These are phyloP conservation scores for Dasysyrphus albostriatus DNA, from an alignment of 2,888 invertebrate species.

Conservation along the genomic window DNA sequence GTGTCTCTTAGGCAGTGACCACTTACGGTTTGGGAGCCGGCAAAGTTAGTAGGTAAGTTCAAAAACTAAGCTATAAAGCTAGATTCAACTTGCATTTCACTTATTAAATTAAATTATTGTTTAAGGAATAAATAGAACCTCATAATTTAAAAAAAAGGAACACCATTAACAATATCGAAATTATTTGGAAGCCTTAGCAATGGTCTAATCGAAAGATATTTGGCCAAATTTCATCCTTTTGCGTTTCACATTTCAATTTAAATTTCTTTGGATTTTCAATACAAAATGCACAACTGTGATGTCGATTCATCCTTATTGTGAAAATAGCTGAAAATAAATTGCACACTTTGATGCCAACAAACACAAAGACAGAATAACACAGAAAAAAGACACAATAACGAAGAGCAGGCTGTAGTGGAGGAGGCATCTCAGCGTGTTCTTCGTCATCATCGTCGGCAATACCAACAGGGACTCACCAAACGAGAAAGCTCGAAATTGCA, in stretches of 20 bases:
- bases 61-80: too few relatives aligned
- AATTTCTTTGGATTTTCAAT: background rate
- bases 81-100: too few relatives aligned
- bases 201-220: background rate
- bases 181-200: background rate
- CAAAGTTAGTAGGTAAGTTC: too few relatives aligned
- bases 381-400: background rate
- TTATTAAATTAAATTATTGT: too few relatives aligned
- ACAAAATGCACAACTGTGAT: constrained; percentile 5
- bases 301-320: constrained; percentile 49
- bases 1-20: too few relatives aligned
- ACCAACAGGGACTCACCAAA: constrained; percentile 1
- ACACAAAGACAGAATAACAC: constrained; percentile 9
- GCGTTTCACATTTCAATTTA: constrained; percentile 1
- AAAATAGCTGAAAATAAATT: constrained; percentile 65
- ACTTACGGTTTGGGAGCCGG: too few relatives aligned
- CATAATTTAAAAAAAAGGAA: too few relatives aligned
- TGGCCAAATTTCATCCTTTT: background rate
- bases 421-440: background rate
- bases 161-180: background rate
- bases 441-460: background rate
- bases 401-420: background rate
- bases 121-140: too few relatives aligned
- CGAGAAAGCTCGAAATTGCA: constrained; percentile 36
- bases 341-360: constrained; percentile 58